phyloP scores from a whole-genome alignment of 2,888 invertebrate genomes.

The Lymantria dispar region DNA sequence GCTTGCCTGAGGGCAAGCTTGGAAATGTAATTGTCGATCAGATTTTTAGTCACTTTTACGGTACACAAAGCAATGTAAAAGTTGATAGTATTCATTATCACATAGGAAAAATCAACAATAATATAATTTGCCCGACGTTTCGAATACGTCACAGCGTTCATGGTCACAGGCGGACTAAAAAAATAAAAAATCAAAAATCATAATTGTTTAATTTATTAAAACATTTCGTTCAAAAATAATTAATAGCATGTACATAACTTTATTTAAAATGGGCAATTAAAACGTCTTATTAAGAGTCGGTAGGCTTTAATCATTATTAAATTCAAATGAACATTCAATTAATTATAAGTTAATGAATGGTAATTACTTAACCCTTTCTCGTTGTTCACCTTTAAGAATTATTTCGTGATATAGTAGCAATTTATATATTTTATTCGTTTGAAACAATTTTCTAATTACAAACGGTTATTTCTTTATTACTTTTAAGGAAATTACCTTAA shows the following conservation, averaged over 20 bases:
- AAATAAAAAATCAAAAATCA: neutral
- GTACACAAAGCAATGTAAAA: too few species aligned
- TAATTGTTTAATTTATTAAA: neutral
- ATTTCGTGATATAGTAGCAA: neutral
- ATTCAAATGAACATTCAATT: conserved; percentile 11
- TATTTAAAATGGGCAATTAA: neutral
- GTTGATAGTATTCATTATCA: too few species aligned
- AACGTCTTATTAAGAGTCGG: neutral
- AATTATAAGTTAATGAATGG: conserved; percentile 10
- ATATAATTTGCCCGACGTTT: too few species aligned
- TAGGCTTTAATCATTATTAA: conserved; percentile 1
- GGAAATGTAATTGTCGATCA: too few species aligned
- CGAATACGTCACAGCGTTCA: too few species aligned
- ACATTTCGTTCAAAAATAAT: neutral
- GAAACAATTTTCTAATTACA: neutral
- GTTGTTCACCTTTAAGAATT: conserved; percentile 6
- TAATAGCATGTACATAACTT: neutral
- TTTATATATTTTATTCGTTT: conserved; percentile 2
- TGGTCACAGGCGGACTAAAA: too few species aligned
- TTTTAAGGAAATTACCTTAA: neutral
- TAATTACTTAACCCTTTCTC: conserved; percentile 13
- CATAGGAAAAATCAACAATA: too few species aligned
- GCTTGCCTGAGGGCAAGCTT: too few species aligned
- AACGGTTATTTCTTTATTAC: neutral
- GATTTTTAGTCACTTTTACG: too few species aligned